These are phyloP conservation scores for Geotrupes spiniger DNA, from an alignment of 2,888 invertebrate species.

Conservation along the genomic window DNA sequence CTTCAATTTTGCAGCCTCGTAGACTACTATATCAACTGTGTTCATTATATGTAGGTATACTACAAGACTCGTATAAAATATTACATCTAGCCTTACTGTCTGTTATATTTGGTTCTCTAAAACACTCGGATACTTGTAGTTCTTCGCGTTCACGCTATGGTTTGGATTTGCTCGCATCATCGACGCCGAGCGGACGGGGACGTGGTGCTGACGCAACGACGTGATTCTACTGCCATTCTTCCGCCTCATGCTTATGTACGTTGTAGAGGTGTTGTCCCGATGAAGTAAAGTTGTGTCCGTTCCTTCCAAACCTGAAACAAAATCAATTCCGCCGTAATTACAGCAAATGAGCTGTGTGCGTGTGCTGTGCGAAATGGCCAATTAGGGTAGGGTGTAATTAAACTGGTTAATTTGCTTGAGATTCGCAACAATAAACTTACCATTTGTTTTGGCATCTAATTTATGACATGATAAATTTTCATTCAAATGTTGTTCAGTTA, in stretches of 20 bases:
- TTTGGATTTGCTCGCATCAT: slow-evolving; percentile 31
- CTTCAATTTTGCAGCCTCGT: no score
- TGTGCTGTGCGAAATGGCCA: no score
- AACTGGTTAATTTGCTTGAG: no score
- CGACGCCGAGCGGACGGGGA: slow-evolving; percentile 41
- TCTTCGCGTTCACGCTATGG: slow-evolving; percentile 13
- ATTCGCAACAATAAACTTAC: no score
- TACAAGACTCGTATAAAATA: background rate
- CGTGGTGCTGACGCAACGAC: slow-evolving; percentile 32
- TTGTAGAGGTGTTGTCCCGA: slow-evolving; percentile 62
- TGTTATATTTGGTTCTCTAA: slow-evolving; percentile 20
- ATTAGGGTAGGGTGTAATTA: no score
- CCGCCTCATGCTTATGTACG: slow-evolving; percentile 59
- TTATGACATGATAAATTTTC: no score
- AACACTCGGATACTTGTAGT: slow-evolving; percentile 14
- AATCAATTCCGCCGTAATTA: background rate
- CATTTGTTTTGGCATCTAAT: no score
- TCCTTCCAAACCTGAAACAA: slow-evolving; percentile 47
- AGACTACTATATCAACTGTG: no score
- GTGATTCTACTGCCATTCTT: slow-evolving; percentile 40
- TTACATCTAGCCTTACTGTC: background rate
- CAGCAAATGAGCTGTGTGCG: no score
- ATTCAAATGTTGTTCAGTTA: no score
- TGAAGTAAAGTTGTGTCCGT: slow-evolving; percentile 58
- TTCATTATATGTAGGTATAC: no score